Percentiles rank a stretch among this genome's conserved stretches.
These are phyloP conservation scores for Tanypteryx hageni DNA, from an alignment of 2,888 invertebrate species.

Conservation along the genomic window DNA sequence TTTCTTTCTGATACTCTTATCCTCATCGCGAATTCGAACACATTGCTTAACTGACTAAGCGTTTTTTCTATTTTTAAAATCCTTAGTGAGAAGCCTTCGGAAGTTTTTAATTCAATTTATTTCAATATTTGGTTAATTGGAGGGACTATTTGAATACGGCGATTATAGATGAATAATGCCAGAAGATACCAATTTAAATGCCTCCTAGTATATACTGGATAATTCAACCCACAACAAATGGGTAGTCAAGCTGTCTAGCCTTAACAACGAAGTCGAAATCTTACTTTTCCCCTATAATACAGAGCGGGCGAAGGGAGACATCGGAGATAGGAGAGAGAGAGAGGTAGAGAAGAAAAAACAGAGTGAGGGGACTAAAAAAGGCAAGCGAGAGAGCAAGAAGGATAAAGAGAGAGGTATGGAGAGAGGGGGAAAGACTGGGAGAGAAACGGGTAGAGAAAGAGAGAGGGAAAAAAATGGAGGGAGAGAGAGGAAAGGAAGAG, in stretches of 20 bases:
- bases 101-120: constrained; percentile 8
- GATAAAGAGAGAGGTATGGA: too few species aligned
- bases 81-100: not conserved
- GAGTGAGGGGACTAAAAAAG: not conserved
- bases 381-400: too few species aligned
- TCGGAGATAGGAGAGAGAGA: not conserved
- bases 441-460: too few species aligned
- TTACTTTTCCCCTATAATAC: not conserved
- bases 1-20: too few species aligned
- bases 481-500: not conserved
- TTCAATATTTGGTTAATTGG: not conserved
- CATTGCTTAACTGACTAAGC: not conserved
- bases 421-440: not conserved
- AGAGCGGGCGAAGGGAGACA: not conserved
- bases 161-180: not conserved
- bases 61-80: not conserved
- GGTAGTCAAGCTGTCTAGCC: not conserved
- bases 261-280: not conserved
- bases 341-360: not conserved
- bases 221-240: constrained; percentile 1
- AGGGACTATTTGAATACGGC: not conserved
- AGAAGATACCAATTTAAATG: constrained; percentile 10
- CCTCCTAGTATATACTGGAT: not conserved
- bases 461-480: not conserved
- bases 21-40: too few species aligned